Conservation (phyloP, 1,140 invertebrate species). For the Pissodes strobi region DNA sequence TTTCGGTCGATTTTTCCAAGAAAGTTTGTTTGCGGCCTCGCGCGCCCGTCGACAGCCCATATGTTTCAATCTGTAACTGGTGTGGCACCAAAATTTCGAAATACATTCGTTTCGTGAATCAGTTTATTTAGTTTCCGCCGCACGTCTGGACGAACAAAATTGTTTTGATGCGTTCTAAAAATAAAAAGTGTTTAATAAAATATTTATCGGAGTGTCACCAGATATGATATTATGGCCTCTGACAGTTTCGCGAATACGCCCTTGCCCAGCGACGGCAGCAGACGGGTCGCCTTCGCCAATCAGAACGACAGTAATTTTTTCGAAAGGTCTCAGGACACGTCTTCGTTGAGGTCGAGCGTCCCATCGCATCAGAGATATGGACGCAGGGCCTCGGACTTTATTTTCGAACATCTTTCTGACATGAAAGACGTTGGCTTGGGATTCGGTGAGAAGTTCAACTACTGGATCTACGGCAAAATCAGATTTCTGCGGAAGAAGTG, state of each 20-base stretch:
- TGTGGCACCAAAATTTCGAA: background rate
- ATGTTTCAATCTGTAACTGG: background rate
- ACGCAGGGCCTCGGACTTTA: conserved; percentile 71
- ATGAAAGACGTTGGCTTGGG: conserved; percentile 78
- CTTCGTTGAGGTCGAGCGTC: conserved; percentile 2
- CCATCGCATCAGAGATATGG: conserved; percentile 55
- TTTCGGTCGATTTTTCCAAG: background rate
- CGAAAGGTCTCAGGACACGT: background rate
- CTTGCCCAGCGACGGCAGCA: conserved; percentile 6
- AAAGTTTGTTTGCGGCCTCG: background rate
- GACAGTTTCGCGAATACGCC: conserved; percentile 1
- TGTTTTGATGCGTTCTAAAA: conserved; percentile 28
- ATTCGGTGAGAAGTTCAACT: conserved; percentile 78
- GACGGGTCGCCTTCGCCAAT: conserved; percentile 9
- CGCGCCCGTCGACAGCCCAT: background rate
- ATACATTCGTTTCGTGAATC: no score
- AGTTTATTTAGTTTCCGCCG: conserved; percentile 22
- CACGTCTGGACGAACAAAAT: conserved; percentile 15
- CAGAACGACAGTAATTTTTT: background rate
- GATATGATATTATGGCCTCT: no score
- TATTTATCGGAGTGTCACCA: conserved; percentile 13
- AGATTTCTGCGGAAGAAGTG: conserved; percentile 77
- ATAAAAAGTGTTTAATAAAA: conserved; percentile 17
- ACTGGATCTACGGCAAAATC: conserved; percentile 78
- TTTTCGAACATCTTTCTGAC: conserved; percentile 75